Evolutionary conservation across 1,140 invertebrate genomes (phyloP).

Genomic region (Brachionus calyciflorus): DNA sequence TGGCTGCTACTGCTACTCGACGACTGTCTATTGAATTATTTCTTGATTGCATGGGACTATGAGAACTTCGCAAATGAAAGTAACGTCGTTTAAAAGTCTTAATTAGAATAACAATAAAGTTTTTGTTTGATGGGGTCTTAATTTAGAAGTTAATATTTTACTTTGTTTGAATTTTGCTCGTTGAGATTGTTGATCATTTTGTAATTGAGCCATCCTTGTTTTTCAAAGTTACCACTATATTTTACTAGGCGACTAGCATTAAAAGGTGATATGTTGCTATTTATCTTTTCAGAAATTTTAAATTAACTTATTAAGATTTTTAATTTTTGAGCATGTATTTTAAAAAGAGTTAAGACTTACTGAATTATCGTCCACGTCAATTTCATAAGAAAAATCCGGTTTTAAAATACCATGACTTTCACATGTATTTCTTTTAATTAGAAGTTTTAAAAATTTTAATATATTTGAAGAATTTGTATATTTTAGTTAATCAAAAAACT

Average conservation of each 20-base stretch:
- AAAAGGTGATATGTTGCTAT: not conserved
- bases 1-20: not conserved
- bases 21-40: conserved; percentile 1
- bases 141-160: not conserved
- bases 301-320: not conserved
- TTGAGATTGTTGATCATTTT: not conserved
- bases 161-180: not conserved
- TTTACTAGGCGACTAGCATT: not conserved
- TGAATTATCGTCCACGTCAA: not conserved
- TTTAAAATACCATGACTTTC: conserved; percentile 4
- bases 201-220: conserved; percentile 38
- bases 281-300: not conserved
- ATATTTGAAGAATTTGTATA: no score
- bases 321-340: not conserved
- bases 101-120: no score
- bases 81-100: conserved; percentile 35
- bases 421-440: not conserved
- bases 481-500: no score
- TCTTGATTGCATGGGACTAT: not conserved
- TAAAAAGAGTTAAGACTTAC: not conserved
- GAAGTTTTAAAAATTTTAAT: not conserved
- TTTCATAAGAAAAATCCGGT: conserved; percentile 14
- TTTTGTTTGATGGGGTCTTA: no score
- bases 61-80: conserved; percentile 4
- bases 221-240: not conserved